A percentile compares a stretch with the other conserved stretches of the same genome.
Conservation (phyloP, 2,888 invertebrate species). For the Euproctis similis region DNA sequence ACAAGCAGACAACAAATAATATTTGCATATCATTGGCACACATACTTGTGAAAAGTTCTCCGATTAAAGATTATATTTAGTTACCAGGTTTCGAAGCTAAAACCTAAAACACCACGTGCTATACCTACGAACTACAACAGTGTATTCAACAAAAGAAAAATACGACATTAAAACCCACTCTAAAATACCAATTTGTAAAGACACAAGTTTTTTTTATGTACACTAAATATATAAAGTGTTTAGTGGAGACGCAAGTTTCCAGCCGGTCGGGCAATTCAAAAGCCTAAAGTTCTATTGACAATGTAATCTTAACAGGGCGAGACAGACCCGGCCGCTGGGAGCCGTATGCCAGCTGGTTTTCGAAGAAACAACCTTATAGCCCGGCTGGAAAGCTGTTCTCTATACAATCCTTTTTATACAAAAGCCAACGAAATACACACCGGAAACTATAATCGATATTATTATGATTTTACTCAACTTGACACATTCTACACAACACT, state of each 20-base stretch:
- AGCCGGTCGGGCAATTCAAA: constrained; percentile 36
- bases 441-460: constrained; percentile 64
- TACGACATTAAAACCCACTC: too few relatives aligned
- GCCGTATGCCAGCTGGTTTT: constrained; percentile 42
- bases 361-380: constrained; percentile 47
- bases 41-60: too few relatives aligned
- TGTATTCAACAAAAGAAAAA: too few relatives aligned
- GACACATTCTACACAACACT: constrained; percentile 36
- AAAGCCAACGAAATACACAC: constrained; percentile 54
- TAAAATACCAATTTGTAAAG: constrained; percentile 2
- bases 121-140: too few relatives aligned
- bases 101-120: too few relatives aligned
- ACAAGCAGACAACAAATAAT: too few relatives aligned
- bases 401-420: constrained; percentile 45
- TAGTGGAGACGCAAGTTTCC: constrained; percentile 31
- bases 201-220: too few relatives aligned
- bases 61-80: too few relatives aligned
- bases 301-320: constrained; percentile 51
- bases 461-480: constrained; percentile 46
- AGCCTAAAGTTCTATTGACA: constrained; percentile 51
- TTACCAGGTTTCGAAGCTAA: too few relatives aligned
- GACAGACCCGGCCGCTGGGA: constrained; percentile 33
- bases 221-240: constrained; percentile 26
- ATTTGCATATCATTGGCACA: too few relatives aligned
- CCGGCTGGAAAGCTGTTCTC: constrained; percentile 32